These are phyloP conservation scores for Drymodes brunneopygia DNA, from an alignment of 2,113 vertebrate genomes.

Conservation along the genomic window DNA sequence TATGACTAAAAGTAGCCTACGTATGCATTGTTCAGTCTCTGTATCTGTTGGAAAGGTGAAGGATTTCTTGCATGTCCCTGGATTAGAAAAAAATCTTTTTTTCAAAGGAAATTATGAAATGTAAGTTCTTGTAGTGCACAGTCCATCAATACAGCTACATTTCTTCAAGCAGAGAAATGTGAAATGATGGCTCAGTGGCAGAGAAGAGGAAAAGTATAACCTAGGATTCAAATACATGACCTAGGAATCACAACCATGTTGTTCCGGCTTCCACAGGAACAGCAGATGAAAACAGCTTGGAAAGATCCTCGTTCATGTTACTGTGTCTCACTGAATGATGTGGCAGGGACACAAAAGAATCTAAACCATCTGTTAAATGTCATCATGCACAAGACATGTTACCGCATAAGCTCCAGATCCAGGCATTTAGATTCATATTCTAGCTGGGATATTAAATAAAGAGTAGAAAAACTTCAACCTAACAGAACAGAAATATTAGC, in stretches of 20 bases:
- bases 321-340: background rate
- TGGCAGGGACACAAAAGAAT: background rate
- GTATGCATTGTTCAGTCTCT: background rate
- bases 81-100: background rate
- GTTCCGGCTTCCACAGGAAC: background rate
- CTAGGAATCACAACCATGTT: background rate
- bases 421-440: background rate
- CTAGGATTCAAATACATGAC: background rate
- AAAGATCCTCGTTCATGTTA: background rate
- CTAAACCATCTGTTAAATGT: conserved; percentile 45
- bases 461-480: background rate
- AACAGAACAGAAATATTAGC: background rate
- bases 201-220: background rate
- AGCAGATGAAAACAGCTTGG: background rate
- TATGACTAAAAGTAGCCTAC: background rate
- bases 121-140: background rate
- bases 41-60: background rate
- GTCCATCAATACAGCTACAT: background rate
- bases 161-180: background rate
- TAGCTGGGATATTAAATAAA: background rate
- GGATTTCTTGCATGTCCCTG: background rate
- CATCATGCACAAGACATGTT: background rate
- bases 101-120: background rate
- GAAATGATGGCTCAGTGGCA: background rate
- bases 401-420: background rate